Percentiles rank a stretch among this genome's conserved stretches.
Conservation (phyloP, 1,140 invertebrate species). For the Brachionus rubens region DNA sequence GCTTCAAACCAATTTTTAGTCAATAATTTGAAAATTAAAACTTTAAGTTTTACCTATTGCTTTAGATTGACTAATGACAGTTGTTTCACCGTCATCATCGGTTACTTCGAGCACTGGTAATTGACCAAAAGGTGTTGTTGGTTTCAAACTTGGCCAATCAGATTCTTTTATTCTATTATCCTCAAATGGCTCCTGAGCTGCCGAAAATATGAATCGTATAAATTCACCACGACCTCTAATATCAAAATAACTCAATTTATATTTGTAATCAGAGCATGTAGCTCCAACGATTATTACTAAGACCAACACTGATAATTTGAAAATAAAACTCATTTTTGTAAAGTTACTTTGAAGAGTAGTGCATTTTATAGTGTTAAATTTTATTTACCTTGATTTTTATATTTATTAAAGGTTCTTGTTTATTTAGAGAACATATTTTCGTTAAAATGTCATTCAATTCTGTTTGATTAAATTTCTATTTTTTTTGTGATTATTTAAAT, state of each 20-base stretch:
- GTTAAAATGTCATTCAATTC: too few species aligned
- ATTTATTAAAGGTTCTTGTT: too few species aligned
- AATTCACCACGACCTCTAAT: constrained; percentile 48
- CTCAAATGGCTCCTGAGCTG: constrained; percentile 47
- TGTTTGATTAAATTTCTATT: too few species aligned
- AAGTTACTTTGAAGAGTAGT: background rate
- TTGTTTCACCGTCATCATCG: background rate
- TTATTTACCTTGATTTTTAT: too few species aligned
- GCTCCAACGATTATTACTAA: background rate
- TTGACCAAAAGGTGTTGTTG: constrained; percentile 47
- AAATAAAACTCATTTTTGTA: background rate
- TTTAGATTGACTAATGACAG: background rate
- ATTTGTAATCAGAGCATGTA: background rate
- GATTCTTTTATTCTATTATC: constrained; percentile 47
- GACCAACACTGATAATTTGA: background rate
- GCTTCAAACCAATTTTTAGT: background rate
- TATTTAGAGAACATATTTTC: too few species aligned
- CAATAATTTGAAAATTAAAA: background rate
- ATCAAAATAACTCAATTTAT: constrained; percentile 48
- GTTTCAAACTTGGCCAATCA: constrained; percentile 49
- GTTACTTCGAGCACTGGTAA: constrained; percentile 38
- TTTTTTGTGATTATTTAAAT: too few species aligned
- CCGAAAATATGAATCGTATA: constrained; percentile 48
- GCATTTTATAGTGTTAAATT: background rate
- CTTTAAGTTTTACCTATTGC: background rate